These are phyloP conservation scores for Cyclopterus lumpus DNA, from an alignment of 2,797 vertebrate species.

Conservation along the genomic window DNA sequence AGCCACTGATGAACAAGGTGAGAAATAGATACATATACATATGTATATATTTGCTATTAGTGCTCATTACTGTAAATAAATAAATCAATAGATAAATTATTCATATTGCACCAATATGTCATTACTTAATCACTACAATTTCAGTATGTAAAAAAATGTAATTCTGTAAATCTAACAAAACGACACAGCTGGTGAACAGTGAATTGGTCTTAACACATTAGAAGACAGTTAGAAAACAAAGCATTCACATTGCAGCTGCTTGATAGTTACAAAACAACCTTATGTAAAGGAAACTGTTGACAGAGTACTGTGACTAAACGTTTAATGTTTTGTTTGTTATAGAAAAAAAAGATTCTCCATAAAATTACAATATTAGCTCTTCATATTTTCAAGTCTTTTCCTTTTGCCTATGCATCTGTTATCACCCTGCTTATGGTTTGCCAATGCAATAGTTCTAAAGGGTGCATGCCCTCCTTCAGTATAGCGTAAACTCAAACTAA, in stretches of 20 bases:
- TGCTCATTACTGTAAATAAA: neutral
- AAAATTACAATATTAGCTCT: neutral
- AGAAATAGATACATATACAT: neutral
- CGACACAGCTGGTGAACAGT: neutral
- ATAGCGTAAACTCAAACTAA: neutral
- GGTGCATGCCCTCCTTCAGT: neutral
- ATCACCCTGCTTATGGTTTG: neutral
- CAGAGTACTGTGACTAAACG: constrained; percentile 17
- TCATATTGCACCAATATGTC: neutral
- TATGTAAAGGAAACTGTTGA: constrained; percentile 29
- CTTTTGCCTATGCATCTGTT: neutral
- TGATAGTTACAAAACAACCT: constrained; percentile 24
- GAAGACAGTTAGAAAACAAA: constrained; percentile 37
- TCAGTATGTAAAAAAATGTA: neutral
- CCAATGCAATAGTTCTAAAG: neutral
- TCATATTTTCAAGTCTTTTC: neutral
- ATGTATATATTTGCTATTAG: neutral
- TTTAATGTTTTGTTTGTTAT: neutral
- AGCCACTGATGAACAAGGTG: constrained; percentile 7
- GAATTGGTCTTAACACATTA: constrained; percentile 23
- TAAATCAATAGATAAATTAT: neutral
- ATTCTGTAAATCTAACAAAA: neutral
- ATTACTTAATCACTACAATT: neutral
- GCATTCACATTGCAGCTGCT: constrained; percentile 54
- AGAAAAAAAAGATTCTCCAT: neutral